Base-by-base conservation (phyloP, 2,113 vertebrate genomes). In the Lycaon pictus region DNA sequence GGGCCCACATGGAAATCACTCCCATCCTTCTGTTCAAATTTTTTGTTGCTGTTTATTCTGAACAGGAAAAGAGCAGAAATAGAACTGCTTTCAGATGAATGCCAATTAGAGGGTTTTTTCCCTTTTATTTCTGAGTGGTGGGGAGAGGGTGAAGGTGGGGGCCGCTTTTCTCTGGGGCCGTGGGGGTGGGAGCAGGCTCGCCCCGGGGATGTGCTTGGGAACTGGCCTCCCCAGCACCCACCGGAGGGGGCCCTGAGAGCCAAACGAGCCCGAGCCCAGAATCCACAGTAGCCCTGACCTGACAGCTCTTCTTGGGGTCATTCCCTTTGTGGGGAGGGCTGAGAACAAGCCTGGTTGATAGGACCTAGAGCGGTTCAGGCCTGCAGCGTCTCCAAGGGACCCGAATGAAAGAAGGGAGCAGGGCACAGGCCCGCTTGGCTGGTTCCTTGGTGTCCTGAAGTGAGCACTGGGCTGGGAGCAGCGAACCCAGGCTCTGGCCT, bases 11-110 rank as follows among this genome's bases (percentile, higher is more conserved):
- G 95, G 95, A 97, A 97, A 93, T 98, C 80, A 79, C 93, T 90
- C 25, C 56, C 8, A 1, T 93, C 48, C 94, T 98, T 97, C 94
- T 97, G 55, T 93, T 98, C 62, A 85, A 5, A 51, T 93, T 83
- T 89, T 62, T 23, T 81, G 69, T 53, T 16, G 56, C 56, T 71
- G 69, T 71, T 84, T 97, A 90, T 94, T 86, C 55, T n/a, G 25
- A 97, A 85, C 91, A 81, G 95, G 84, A 97, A 98, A 69, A 37
- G 93, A 83, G 96, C 96, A 69, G 93, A 98, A 98, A 97, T 96
- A 97, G 98, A 98, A 95, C 85, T n/a, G 91, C 92, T 94, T 97
- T 95, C 58, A 84, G 95, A 58, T 22, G 89, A 92, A 95, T 80
- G 71, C 80, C 88, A 95, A 10, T 2, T 27, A 58, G 81, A 69